Conservation (phyloP, 2,113 vertebrate genomes). For the Indicator maculatus region DNA sequence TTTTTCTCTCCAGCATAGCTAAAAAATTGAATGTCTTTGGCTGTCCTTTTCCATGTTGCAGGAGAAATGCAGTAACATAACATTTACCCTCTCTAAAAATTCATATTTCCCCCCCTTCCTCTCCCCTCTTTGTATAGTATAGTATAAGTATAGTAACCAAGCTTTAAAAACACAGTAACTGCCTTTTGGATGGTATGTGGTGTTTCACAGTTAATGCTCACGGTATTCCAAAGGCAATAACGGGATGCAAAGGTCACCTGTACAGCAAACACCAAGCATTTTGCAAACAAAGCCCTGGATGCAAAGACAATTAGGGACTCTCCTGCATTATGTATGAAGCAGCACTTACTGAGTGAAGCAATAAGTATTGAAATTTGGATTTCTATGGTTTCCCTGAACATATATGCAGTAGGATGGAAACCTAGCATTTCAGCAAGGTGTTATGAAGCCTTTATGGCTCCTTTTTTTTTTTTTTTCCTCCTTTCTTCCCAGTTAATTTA, state of each 20-base stretch:
- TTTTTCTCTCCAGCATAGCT: neutral
- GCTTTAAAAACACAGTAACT: slow-evolving; percentile 49
- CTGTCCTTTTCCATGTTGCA: neutral
- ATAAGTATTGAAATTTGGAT: neutral
- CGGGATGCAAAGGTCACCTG: slow-evolving; percentile 40
- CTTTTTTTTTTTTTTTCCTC: neutral
- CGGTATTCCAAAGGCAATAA: slow-evolving; percentile 46
- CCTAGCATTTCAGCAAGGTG: neutral
- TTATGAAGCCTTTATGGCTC: neutral
- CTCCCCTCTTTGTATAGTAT: too few relatives aligned
- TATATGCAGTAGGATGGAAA: neutral
- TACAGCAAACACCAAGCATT: slow-evolving; percentile 44
- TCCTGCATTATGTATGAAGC: slow-evolving; percentile 39
- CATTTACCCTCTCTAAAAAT: slow-evolving; percentile 15
- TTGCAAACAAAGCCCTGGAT: slow-evolving; percentile 28
- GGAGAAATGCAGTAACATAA: slow-evolving; percentile 10
- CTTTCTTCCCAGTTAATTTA: neutral
- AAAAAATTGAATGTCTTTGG: neutral
- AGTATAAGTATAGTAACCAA: slow-evolving; percentile 34
- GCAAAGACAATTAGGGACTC: slow-evolving; percentile 31
- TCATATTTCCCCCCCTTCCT: neutral
- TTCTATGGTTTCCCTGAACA: slow-evolving; percentile 3
- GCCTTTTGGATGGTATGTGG: slow-evolving; percentile 19
- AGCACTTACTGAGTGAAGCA: slow-evolving; percentile 10
- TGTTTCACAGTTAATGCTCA: slow-evolving; percentile 2